A percentile compares a stretch with the other conserved stretches of the same genome.
Evolutionary conservation across 2,888 invertebrate species (phyloP).

Genomic region (Petrolisthes cinctipes): DNA sequence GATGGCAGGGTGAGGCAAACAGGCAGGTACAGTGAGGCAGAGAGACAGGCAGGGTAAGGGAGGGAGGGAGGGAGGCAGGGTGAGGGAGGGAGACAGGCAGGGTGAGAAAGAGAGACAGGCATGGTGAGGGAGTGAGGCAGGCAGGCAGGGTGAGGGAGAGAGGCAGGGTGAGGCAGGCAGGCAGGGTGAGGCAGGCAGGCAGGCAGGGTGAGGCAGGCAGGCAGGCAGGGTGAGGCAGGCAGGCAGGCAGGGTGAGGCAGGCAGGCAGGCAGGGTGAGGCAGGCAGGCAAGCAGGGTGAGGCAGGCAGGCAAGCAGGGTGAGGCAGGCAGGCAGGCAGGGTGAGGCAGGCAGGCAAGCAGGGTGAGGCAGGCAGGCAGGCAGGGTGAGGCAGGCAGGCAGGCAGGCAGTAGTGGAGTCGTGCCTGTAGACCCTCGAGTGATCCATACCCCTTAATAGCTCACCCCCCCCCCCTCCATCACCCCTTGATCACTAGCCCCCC

Average conservation of each 20-base stretch:
- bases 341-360: neutral
- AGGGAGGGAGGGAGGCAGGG: neutral
- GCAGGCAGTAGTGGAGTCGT: neutral
- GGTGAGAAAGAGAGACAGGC: constrained; percentile 1
- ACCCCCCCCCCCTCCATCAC: neutral
- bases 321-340: neutral
- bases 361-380: neutral
- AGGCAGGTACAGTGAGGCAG: neutral
- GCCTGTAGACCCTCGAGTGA: constrained; percentile 18
- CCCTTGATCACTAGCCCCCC: neutral
- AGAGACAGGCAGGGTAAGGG: neutral
- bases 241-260: no score
- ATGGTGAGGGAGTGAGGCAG: neutral
- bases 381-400: constrained; percentile 3
- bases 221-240: neutral
- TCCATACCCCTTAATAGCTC: constrained; percentile 33
- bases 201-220: neutral
- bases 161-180: neutral
- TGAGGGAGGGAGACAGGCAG: neutral
- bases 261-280: neutral
- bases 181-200: neutral
- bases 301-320: neutral
- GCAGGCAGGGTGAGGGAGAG: neutral
- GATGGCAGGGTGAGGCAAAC: neutral
- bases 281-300: constrained; percentile 1